Evolutionary conservation across 2,888 invertebrate species (phyloP), one percentile per base, ranked within the genome.

Genomic region (Sminthurinus aureus): DNA sequence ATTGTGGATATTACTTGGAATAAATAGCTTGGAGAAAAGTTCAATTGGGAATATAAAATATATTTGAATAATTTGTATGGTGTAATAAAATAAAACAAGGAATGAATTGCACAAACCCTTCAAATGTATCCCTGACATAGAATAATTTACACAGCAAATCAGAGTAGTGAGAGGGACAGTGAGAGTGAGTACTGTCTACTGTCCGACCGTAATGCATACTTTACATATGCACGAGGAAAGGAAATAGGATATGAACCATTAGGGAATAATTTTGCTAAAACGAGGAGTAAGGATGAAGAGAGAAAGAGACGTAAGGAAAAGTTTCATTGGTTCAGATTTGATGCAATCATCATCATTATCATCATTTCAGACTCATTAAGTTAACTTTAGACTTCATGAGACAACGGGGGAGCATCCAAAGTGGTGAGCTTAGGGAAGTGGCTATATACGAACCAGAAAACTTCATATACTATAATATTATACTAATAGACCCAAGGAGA

Each of bases 321-420:
- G 26, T 58, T 24, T 66, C 67, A 69, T 20, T 71, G 71, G 71
- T 24, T 26, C 20, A 24, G 71, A 71, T 71, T 71, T 26, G 24
- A 58, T 58, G 58, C 58, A 58, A 58, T 71, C 24, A 71, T 71
- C 71, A 52, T 76, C 22, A 76, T 76, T 22, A 38, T 22, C 52
- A 52, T 76, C 58, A 58, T 52, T 58, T 76, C 76, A 51, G 75
- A 75, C 76, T 76, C 76, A 76, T 76, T 76, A 76, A 76, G 58
- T 76, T 58, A 76, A 58, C 76, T 76, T 76, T 76, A 20, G 18
- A 58, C 76, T 76, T 76, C 58, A 20, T 6, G 24, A 58, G 73
- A 73, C 73, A 73, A 73, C 38, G 73, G 26, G 11, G 38, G 38
- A 18, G n/a, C n/a, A 58, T 0, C 3, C 20, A 50, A 75, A 75